Conservation (phyloP, 2,888 invertebrate species). For the Creontiades dilutus region DNA sequence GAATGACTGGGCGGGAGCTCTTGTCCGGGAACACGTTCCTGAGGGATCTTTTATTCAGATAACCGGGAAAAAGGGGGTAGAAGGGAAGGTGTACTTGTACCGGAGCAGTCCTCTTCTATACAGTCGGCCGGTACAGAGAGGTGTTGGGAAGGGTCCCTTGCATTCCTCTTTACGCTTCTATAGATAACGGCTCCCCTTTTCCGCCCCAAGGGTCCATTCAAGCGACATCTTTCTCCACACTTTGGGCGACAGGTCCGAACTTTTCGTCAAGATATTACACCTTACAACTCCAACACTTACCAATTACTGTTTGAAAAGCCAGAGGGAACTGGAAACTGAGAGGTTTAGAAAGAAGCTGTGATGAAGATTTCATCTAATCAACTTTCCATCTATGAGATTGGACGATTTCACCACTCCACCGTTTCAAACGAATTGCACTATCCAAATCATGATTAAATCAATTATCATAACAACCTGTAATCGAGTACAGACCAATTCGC, state of each 20-base stretch:
- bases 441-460: no score
- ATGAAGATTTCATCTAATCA: no score
- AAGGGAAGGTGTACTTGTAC: no score
- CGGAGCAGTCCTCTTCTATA: neutral
- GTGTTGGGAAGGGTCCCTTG: slow-evolving; percentile 2
- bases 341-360: no score
- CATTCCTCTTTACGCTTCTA: slow-evolving; percentile 27
- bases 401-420: no score
- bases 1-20: slow-evolving; percentile 31
- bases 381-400: no score
- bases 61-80: slow-evolving; percentile 30
- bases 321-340: no score
- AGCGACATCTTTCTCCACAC: neutral
- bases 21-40: slow-evolving; percentile 32
- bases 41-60: slow-evolving; percentile 66
- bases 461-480: no score
- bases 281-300: slow-evolving; percentile 3
- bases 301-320: no score
- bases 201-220: slow-evolving; percentile 9
- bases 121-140: no score
- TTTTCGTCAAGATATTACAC: slow-evolving; percentile 22
- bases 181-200: slow-evolving; percentile 9
- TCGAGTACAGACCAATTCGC: no score
- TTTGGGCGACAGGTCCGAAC: neutral
- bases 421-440: no score